These are phyloP conservation scores for Ardeotis arabs DNA, from an alignment of 2,113 vertebrate species.

Conservation along the genomic window DNA sequence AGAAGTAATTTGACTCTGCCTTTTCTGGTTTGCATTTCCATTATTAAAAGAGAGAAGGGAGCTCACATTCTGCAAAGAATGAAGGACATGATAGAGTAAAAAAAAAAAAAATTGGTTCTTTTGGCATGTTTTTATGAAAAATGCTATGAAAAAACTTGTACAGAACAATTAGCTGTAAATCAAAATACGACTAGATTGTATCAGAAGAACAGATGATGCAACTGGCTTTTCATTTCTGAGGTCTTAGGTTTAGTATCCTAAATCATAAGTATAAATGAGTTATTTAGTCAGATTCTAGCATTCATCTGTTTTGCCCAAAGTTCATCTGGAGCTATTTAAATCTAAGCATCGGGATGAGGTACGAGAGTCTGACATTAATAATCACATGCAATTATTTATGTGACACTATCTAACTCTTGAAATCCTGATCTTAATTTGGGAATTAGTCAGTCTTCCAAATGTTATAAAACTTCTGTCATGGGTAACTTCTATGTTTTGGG, in stretches of 20 bases:
- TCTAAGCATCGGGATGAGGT: neutral
- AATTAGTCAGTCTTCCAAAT: neutral
- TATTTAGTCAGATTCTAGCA: neutral
- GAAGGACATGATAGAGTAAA: neutral
- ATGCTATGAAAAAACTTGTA: neutral
- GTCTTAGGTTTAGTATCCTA: conserved; percentile 6
- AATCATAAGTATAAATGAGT: conserved; percentile 12
- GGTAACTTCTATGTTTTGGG: neutral
- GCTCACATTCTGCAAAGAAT: neutral
- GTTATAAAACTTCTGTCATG: neutral
- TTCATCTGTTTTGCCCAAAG: conserved; percentile 2
- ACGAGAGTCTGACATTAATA: neutral
- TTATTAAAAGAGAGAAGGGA: neutral
- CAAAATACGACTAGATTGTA: conserved; percentile 15
- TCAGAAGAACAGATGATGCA: conserved; percentile 36
- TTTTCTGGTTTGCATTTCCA: neutral
- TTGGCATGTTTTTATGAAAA: neutral
- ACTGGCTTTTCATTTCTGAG: conserved; percentile 1
- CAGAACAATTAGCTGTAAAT: conserved; percentile 34
- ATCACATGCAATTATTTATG: neutral
- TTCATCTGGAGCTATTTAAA: conserved; percentile 39
- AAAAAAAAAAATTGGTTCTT: neutral
- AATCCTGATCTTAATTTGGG: neutral
- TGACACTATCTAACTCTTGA: neutral
- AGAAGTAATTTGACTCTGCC: neutral